phyloP scores from a whole-genome alignment of 1,140 invertebrate genomes.

The Zophobas morio region DNA sequence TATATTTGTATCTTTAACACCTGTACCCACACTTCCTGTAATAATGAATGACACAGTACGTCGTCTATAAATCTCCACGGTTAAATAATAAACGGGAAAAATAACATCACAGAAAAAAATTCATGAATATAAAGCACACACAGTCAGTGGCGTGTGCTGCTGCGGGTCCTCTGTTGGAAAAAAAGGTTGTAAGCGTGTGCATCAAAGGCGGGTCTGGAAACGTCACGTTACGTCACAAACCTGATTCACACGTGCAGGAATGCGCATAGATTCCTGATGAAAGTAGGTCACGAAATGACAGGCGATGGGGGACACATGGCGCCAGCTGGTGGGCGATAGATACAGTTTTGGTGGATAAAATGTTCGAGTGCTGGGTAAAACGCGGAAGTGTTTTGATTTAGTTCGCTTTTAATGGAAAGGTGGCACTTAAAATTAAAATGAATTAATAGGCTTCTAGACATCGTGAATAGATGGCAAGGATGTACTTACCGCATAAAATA shows the following conservation, averaged over 20 bases:
- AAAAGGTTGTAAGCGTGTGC: constrained; percentile 27
- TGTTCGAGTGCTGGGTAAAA: no score
- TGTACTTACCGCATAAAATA: no score
- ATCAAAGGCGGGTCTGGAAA: constrained; percentile 49
- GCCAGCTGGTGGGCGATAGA: constrained; percentile 7
- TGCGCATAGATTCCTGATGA: constrained; percentile 64
- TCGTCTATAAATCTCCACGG: not conserved
- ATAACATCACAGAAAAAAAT: not conserved
- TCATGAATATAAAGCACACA: not conserved
- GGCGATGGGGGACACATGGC: constrained; percentile 24
- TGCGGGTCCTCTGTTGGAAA: not conserved
- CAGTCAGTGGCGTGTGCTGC: constrained; percentile 1
- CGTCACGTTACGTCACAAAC: constrained; percentile 66
- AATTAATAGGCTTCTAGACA: no score
- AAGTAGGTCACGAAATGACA: constrained; percentile 64
- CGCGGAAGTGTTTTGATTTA: no score
- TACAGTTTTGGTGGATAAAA: not conserved
- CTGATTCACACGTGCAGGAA: constrained; percentile 68
- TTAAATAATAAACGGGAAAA: not conserved
- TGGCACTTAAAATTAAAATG: no score
- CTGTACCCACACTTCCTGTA: not conserved
- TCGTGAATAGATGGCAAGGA: no score
- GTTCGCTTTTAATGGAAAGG: no score
- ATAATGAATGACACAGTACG: not conserved
- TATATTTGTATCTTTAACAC: not conserved